phyloP scores from a whole-genome alignment of 1,140 invertebrate species.

The Parasteatoda tepidariorum region DNA sequence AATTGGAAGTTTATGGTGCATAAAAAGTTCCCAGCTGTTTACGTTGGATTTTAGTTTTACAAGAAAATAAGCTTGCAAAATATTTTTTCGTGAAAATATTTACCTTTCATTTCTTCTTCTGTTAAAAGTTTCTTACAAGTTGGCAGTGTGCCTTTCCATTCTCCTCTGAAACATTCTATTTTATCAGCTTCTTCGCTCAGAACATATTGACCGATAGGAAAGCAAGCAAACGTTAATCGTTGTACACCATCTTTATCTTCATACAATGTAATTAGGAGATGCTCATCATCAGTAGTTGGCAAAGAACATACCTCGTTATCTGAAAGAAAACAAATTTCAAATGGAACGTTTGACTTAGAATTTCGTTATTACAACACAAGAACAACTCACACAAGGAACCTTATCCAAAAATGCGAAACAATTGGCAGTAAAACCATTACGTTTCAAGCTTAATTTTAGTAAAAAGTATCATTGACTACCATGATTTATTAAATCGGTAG shows the following conservation, averaged over 20 bases:
- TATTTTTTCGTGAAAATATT: not conserved
- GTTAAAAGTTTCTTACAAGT: not conserved
- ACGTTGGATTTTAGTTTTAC: not conserved
- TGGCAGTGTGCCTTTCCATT: not conserved
- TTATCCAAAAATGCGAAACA: no score
- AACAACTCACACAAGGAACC: no score
- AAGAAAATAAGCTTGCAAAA: not conserved
- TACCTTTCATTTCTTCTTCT: slow-evolving; percentile 1
- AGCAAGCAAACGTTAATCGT: not conserved
- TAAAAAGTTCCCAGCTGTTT: not conserved
- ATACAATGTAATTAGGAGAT: not conserved
- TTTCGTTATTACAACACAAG: no score
- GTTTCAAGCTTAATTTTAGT: no score
- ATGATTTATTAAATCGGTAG: no score
- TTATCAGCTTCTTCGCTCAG: not conserved
- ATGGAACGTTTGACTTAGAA: no score
- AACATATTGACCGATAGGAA: not conserved
- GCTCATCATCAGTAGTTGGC: not conserved
- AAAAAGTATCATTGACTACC: no score
- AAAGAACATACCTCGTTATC: not conserved
- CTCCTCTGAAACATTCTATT: not conserved
- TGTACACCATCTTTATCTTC: not conserved
- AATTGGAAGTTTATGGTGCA: no score
- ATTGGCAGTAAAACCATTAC: no score
- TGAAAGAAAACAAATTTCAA: not conserved